Evolutionary conservation across 2,888 invertebrate species (phyloP).

Genomic region (Unio pictorum): DNA sequence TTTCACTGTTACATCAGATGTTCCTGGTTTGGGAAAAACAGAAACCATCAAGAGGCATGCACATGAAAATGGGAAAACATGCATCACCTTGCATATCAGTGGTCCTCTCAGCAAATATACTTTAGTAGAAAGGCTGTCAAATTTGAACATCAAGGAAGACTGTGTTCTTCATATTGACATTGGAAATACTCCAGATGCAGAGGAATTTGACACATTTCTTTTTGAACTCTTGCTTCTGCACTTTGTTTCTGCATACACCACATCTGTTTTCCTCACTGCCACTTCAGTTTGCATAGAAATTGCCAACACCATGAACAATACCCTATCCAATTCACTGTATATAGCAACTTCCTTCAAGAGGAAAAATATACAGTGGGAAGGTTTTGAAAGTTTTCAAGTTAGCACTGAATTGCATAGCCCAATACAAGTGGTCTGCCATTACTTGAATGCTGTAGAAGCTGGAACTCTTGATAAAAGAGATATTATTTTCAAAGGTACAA

Average conservation of each 20-base stretch:
- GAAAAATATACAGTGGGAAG: constrained; percentile 26
- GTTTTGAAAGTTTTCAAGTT: constrained; percentile 27
- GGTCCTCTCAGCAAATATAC: constrained; percentile 26
- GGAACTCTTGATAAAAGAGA: constrained; percentile 32
- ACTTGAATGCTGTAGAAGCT: constrained; percentile 21
- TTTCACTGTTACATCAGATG: constrained; percentile 29
- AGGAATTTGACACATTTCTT: constrained; percentile 38
- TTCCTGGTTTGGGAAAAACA: constrained; percentile 46
- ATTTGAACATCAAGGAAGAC: constrained; percentile 13
- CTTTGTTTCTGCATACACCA: constrained; percentile 26
- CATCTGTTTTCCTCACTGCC: constrained; percentile 23
- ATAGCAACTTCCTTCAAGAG: constrained; percentile 34
- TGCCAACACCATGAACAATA: constrained; percentile 43
- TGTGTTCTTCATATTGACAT: constrained; percentile 44
- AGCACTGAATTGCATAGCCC: constrained; percentile 41
- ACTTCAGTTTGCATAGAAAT: constrained; percentile 36
- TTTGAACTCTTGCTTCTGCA: constrained; percentile 44
- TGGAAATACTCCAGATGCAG: constrained; percentile 26
- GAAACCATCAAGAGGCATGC: constrained; percentile 24
- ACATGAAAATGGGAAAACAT: constrained; percentile 4
- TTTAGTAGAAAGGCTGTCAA: constrained; percentile 24
- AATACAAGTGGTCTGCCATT: constrained; percentile 47
- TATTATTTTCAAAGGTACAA: constrained; percentile 18
- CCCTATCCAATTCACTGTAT: constrained; percentile 35
- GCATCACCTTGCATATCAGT: constrained; percentile 40